Evolutionary conservation across 2,113 vertebrate genomes (phyloP).

Genomic region (Falcunculus frontatus): DNA sequence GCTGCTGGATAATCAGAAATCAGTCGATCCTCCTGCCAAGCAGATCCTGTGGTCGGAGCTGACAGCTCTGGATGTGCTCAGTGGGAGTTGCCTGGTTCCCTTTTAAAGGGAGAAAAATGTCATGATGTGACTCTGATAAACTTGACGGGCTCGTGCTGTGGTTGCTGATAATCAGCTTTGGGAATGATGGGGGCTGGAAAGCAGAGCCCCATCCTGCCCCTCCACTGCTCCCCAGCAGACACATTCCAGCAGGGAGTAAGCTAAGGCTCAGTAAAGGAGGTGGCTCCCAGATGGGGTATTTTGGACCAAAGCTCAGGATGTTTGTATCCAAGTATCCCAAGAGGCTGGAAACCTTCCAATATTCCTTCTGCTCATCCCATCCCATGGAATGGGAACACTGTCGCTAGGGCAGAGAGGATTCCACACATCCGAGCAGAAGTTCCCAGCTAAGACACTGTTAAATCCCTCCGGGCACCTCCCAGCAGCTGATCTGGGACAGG

Average conservation of each 20-base stretch:
- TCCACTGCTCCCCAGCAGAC: not conserved
- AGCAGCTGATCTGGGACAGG: not conserved
- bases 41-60: not conserved
- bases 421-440: not conserved
- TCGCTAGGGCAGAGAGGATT: not conserved
- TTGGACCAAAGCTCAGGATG: not conserved
- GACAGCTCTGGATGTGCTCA: not conserved
- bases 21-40: not conserved
- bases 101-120: not conserved
- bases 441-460: not conserved
- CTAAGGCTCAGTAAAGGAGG: not conserved
- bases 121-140: fast-evolving
- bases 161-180: not conserved
- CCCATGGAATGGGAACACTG: no score
- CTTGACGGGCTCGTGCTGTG: fast-evolving
- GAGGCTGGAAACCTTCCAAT: not conserved
- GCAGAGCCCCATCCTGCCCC: not conserved
- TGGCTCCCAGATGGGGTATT: not conserved
- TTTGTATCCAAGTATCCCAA: not conserved
- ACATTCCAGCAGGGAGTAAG: not conserved
- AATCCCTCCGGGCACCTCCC: not conserved
- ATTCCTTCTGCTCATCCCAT: not conserved
- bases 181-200: not conserved
- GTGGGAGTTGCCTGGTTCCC: not conserved
- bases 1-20: not conserved